A percentile compares a stretch with the other conserved stretches of the same genome.
phyloP scores from a whole-genome alignment of 2,113 vertebrate genomes.

The Limnothrissa miodon region DNA sequence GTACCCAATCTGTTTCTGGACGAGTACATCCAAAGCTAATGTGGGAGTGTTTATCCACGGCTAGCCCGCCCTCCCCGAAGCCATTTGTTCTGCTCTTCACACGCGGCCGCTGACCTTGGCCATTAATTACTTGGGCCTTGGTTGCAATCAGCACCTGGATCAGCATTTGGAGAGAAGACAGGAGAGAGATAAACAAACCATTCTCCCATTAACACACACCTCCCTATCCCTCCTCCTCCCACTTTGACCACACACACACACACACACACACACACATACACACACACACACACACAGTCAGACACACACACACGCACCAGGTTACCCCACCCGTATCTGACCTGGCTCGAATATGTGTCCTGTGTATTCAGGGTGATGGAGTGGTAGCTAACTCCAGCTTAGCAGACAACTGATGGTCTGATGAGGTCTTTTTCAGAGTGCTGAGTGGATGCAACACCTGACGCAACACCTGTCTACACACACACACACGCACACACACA shows the following conservation, averaged over 20 bases:
- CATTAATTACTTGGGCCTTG: conserved; percentile 34
- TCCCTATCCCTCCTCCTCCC: neutral
- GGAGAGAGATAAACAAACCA: conserved; percentile 34
- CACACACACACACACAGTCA: conserved; percentile 10
- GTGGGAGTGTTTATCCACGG: conserved; percentile 30
- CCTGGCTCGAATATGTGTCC: neutral
- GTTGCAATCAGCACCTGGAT: conserved; percentile 25
- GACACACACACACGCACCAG: neutral
- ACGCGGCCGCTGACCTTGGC: conserved; percentile 40
- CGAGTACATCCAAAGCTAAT: conserved; percentile 21
- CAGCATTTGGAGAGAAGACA: conserved; percentile 32
- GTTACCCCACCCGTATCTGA: neutral
- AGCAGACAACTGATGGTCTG: neutral
- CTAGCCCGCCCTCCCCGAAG: conserved; percentile 17
- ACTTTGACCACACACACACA: conserved; percentile 1
- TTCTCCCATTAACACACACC: neutral
- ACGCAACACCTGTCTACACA: neutral
- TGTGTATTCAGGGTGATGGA: neutral
- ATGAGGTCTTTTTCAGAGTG: neutral
- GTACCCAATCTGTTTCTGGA: conserved; percentile 19
- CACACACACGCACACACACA: no score
- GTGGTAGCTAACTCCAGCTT: neutral
- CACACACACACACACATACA: neutral
- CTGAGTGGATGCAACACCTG: neutral
- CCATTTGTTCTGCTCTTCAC: conserved; percentile 37